Percentiles rank a stretch among this genome's conserved stretches.
Conservation (phyloP, 2,797 vertebrate genomes). For the Netta rufina region DNA sequence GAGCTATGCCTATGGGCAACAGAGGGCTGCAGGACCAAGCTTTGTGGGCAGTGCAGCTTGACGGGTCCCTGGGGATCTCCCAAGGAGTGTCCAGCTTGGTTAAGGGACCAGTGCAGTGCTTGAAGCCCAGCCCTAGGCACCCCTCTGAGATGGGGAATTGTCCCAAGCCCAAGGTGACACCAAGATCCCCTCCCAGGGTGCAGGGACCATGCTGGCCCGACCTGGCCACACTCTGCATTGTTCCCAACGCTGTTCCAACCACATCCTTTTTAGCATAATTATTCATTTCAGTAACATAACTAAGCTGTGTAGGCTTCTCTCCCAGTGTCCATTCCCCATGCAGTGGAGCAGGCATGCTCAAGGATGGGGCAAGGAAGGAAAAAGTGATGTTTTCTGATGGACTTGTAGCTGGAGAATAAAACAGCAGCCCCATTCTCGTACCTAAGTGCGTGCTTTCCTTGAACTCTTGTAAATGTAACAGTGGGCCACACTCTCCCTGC, state of each 20-base stretch:
- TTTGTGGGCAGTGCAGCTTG: neutral
- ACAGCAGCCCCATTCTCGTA: neutral
- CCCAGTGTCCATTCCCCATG: neutral
- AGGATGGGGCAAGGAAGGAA: neutral
- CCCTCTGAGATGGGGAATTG: too few relatives aligned
- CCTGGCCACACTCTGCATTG: neutral
- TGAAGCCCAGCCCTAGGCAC: too few relatives aligned
- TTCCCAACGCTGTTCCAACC: neutral
- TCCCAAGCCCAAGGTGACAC: too few relatives aligned
- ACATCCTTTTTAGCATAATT: neutral
- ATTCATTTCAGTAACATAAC: neutral
- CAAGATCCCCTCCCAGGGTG: too few relatives aligned
- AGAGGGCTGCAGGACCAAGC: neutral
- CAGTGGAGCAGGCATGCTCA: neutral
- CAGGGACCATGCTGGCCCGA: neutral
- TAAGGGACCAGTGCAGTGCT: too few relatives aligned
- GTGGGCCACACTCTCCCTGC: rapidly evolving
- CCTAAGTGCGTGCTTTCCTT: rapidly evolving
- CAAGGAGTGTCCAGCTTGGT: too few relatives aligned
- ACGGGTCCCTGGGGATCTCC: too few relatives aligned
- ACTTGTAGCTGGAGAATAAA: neutral
- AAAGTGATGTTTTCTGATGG: neutral
- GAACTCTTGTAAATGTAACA: neutral
- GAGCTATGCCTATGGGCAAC: neutral
- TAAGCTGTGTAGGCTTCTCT: neutral